Base-by-base conservation (phyloP, 1,140 invertebrate genomes). In the Araneus ventricosus region DNA sequence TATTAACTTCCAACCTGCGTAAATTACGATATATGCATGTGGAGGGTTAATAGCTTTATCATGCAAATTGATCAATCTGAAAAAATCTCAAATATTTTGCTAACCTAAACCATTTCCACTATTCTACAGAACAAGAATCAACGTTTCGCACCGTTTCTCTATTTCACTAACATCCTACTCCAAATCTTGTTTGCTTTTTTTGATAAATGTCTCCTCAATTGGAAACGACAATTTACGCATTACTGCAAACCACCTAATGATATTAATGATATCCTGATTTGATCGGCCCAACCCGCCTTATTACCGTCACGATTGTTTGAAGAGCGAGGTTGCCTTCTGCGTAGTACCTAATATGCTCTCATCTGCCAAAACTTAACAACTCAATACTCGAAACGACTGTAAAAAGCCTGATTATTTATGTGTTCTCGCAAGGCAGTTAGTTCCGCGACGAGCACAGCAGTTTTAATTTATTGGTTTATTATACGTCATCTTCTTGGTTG, bases 391-490 rank as follows among this genome's bases (percentile, higher is more conserved):
- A 92, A 92, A 84, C 45, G 59, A n/a, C 30, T 34, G 80, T 37
- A 80, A 92, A 92, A 84, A 52, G 59, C 27, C 20, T 22, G 80
- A 92, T 92, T 92, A 92, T 92, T 92, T 92, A 92, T 92, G 82
- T 86, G 61, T 84, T 80, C 82, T 67, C 27, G 39, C 57, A 52
- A 8, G 41, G 57, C 79, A 82, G 30, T 84, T 90, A 84, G 89
- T 82, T 84, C 67, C 88, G 70, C 39, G 67, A 52, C 37, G 67
- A 45, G n/a, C 27, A 52, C 75, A 82, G n/a, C 39, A 14, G 52
- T 52, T 92, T 86, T 86, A 92, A 92, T 92, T 92, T 92, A 92
- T 92, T 67, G 90, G 80, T 86, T 92, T 92, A 92, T 92, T 92
- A 92, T 70, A 85, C 79, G 59, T 86, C 80, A 92, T 92, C 90